A percentile compares a stretch with the other conserved stretches of the same genome.
Conservation (phyloP, 92 coral and sea anemone genomes). For the Heliopora coerulea region DNA sequence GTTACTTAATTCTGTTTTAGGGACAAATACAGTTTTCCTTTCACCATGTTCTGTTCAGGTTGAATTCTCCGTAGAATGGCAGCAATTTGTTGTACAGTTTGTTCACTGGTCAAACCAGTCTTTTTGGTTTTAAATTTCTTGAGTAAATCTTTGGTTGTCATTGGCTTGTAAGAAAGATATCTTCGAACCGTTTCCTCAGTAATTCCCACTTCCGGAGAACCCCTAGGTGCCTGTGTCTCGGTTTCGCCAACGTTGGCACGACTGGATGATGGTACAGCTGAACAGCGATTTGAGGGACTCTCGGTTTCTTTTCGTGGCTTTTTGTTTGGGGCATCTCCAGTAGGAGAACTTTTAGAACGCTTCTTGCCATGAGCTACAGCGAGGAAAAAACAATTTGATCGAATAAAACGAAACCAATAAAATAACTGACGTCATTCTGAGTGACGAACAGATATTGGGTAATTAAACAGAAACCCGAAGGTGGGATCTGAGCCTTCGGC, state of each 20-base stretch:
- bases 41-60: conserved; percentile 84
- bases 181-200: conserved; percentile 93
- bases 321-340: conserved; percentile 32
- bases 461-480: too few species aligned
- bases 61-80: conserved; percentile 75
- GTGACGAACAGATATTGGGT: too few species aligned
- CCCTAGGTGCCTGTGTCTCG: conserved; percentile 70
- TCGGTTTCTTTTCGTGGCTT: conserved; percentile 39
- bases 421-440: too few species aligned
- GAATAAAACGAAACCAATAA: too few species aligned
- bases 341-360: conserved; percentile 35
- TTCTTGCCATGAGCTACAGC: conserved; percentile 4
- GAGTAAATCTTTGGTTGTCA: conserved; percentile 96
- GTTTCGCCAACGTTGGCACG: conserved; percentile 23
- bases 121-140: conserved; percentile 90
- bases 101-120: conserved; percentile 91
- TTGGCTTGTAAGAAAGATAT: conserved; percentile 94
- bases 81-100: conserved; percentile 90
- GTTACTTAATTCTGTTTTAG: conserved; percentile 57
- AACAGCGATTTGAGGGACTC: conserved; percentile 30
- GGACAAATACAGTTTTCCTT: conserved; percentile 83
- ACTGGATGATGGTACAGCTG: conserved; percentile 21
- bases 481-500: too few species aligned
- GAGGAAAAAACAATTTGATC: background rate
- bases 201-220: conserved; percentile 79